Base-by-base conservation (phyloP, 2,113 vertebrate species). In the Actinemys pallida region DNA sequence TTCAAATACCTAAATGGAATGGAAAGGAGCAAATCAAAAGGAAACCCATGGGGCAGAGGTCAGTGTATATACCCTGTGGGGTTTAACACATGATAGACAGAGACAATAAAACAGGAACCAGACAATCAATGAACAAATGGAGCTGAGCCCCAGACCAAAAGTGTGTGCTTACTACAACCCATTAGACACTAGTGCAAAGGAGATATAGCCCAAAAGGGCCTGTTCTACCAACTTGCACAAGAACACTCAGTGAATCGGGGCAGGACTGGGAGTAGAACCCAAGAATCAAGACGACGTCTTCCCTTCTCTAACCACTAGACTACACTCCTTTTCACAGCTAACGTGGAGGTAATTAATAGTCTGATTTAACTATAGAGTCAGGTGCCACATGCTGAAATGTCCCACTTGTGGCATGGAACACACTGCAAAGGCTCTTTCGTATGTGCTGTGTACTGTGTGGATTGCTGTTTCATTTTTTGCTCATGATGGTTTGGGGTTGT, bases 401-500 rank as follows among this genome's bases (percentile, higher is more conserved):
- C 39, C 6, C 20, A 75, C 39, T 47, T 39, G 35, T 85, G 65
- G 25, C 45, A 54, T 53, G 75, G 81, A 87, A 14, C 0, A 0
- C 35, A 25, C 69, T 93, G 42, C 17, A 3, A 9, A 8, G 49
- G n/a, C 39, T 83, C 20, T 8, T 42, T 42, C 25, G 11, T 35
- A 3, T 5, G n/a, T 24, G 39, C 39, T 22, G 8, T 35, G 31
- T 65, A 31, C 35, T 25, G 8, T 39, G 72, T 2, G 6, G 25
- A 2, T 1, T 2, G 52, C 50, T 19, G 88, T 82, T 79, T 27
- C 19, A 16, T 52, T 50, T 39, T 39, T 85, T 39, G 5, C 81
- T 97, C 53, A 97, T 47, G 87, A 72, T 92, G 89, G 52, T 27
- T 91, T 83, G 69, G 81, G 85, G 84, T 54, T 89, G 6, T 94